Conservation (phyloP, 2,113 vertebrate species). For the Lamprotornis superbus region DNA sequence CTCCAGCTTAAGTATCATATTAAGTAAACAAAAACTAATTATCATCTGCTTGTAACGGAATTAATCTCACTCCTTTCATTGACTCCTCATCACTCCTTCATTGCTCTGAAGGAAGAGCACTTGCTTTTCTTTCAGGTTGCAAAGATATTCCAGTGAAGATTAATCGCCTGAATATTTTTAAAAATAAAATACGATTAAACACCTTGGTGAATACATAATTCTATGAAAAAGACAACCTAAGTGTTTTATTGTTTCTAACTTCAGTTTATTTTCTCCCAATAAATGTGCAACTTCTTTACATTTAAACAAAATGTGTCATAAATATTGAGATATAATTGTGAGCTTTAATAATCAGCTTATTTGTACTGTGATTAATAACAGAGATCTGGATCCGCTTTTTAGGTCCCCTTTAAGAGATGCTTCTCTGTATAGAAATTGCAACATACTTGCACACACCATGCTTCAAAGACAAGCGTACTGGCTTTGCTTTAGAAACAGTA, state of each 20-base stretch:
- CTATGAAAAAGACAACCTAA: neutral
- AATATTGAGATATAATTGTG: neutral
- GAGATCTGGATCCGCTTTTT: neutral
- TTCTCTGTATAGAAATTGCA: neutral
- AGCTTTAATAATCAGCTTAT: neutral
- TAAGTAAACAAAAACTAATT: slow-evolving; percentile 23
- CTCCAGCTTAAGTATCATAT: neutral
- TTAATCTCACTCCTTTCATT: neutral
- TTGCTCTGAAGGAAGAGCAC: neutral
- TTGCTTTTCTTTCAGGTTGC: neutral
- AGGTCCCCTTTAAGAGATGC: fast-evolving
- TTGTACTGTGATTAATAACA: neutral
- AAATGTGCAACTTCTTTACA: neutral
- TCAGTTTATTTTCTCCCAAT: neutral
- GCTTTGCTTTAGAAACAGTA: neutral
- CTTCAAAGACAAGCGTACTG: neutral
- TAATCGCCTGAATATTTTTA: neutral
- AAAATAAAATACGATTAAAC: neutral
- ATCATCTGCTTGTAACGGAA: neutral
- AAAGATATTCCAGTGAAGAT: neutral
- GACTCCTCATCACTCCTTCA: neutral
- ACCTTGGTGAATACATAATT: neutral
- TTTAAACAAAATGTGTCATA: neutral
- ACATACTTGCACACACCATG: neutral
- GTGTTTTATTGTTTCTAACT: neutral